Conservation (phyloP, 2,888 invertebrate species). For the Polyommatus icarus region DNA sequence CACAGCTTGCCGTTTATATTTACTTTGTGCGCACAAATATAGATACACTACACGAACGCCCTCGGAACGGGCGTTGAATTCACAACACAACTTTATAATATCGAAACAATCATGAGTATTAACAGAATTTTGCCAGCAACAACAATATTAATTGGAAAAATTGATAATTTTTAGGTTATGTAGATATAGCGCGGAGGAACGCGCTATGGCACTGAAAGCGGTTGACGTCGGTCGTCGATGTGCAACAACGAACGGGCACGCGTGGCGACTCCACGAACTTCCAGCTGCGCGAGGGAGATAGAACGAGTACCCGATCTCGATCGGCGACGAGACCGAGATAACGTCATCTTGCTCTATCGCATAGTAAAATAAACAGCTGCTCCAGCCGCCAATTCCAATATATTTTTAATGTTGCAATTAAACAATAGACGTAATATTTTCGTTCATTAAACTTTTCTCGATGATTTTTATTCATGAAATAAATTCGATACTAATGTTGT, state of each 20-base stretch:
- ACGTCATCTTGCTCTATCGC: slow-evolving; percentile 46
- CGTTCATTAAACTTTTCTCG: not conserved
- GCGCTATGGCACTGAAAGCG: slow-evolving; percentile 78
- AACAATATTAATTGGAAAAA: slow-evolving; percentile 50
- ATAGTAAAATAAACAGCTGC: slow-evolving; percentile 33
- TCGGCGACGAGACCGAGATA: slow-evolving; percentile 51
- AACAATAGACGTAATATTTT: not conserved
- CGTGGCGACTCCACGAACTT: slow-evolving; percentile 60
- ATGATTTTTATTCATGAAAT: slow-evolving; percentile 7
- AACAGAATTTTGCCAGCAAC: slow-evolving; percentile 51
- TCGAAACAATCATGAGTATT: slow-evolving; percentile 77
- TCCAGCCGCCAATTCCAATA: slow-evolving; percentile 26
- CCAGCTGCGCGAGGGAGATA: slow-evolving; percentile 58
- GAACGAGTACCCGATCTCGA: slow-evolving; percentile 45
- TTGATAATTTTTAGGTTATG: slow-evolving; percentile 75
- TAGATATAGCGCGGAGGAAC: slow-evolving; percentile 74
- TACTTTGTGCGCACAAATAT: slow-evolving; percentile 81
- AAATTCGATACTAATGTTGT: not conserved
- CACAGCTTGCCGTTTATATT: slow-evolving; percentile 96
- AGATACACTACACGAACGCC: slow-evolving; percentile 72
- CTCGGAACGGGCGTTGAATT: slow-evolving; percentile 64
- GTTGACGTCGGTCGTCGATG: slow-evolving; percentile 78
- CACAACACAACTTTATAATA: slow-evolving; percentile 77
- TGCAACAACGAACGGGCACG: slow-evolving; percentile 70
- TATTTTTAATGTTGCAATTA: slow-evolving; percentile 11